Percentiles rank a stretch among this genome's conserved stretches.
Evolutionary conservation across 2,113 vertebrate species (phyloP).

Genomic region (Lethenteron reissneri): DNA sequence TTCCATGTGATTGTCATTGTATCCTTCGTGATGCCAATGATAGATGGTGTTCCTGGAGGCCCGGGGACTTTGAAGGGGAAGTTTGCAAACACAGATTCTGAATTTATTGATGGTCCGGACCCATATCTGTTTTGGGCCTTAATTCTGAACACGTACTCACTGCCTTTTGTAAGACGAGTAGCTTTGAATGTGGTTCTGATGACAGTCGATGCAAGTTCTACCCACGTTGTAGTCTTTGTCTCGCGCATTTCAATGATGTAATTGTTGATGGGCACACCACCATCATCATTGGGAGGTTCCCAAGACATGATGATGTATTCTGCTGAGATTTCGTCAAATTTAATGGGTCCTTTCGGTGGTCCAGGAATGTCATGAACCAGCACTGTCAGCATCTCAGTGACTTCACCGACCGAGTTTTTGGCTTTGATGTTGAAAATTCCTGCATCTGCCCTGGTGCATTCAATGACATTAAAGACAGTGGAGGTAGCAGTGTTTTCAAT

Average conservation of each 20-base stretch:
- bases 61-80: constrained; percentile 86
- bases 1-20: constrained; percentile 86
- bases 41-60: constrained; percentile 71
- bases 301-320: constrained; percentile 62
- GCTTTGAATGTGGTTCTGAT: constrained; percentile 88
- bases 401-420: constrained; percentile 71
- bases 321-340: constrained; percentile 66
- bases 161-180: constrained; percentile 50
- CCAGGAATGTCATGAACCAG: constrained; percentile 87
- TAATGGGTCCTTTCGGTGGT: constrained; percentile 72
- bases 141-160: constrained; percentile 83
- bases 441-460: constrained; percentile 56
- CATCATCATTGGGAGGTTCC: constrained; percentile 80
- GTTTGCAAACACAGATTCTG: constrained; percentile 51
- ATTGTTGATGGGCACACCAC: constrained; percentile 81
- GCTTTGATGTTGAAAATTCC: constrained; percentile 57
- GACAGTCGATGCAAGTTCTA: constrained; percentile 47
- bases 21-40: constrained; percentile 68
- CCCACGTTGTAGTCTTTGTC: constrained; percentile 66
- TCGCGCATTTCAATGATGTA: constrained; percentile 74
- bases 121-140: constrained; percentile 93
- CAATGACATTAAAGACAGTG: constrained; percentile 52
- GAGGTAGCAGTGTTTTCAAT: constrained; percentile 58
- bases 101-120: constrained; percentile 52
- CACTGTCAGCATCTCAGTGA: constrained; percentile 51